Percentiles rank a stretch among this genome's conserved stretches.
phyloP scores from a whole-genome alignment of 2,113 vertebrate species.

The Lepisosteus osseus region DNA sequence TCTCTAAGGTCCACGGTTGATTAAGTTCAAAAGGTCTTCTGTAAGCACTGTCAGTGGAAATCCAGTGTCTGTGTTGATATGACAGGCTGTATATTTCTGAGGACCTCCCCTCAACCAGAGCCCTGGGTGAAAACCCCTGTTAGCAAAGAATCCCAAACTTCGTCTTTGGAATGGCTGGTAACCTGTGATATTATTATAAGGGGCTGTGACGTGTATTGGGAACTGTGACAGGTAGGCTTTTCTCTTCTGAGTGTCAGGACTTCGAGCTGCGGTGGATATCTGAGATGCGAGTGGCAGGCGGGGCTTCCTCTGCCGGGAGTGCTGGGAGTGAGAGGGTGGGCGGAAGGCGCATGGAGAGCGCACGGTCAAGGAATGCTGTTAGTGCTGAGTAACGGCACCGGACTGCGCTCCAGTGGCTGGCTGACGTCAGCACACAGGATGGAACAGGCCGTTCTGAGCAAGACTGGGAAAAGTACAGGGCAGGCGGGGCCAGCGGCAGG shows the following conservation, averaged over 20 bases:
- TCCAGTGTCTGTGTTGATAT: no score
- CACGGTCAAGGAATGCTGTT: constrained; percentile 52
- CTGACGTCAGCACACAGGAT: constrained; percentile 61
- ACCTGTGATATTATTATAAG: not conserved
- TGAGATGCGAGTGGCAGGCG: no score
- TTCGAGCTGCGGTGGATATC: no score
- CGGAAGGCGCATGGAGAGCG: constrained; percentile 38
- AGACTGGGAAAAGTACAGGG: constrained; percentile 53
- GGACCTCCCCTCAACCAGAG: no score
- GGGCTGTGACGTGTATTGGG: not conserved
- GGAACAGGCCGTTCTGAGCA: constrained; percentile 41
- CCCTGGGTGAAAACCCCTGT: no score
- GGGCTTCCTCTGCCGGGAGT: constrained; percentile 33
- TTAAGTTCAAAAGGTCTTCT: no score
- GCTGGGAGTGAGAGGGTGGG: constrained; percentile 32
- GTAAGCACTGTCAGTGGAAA: no score
- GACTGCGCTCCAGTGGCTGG: constrained; percentile 24
- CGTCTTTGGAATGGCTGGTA: no score
- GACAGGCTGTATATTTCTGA: no score
- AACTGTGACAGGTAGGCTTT: not conserved
- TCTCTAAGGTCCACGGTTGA: no score
- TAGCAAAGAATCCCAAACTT: no score
- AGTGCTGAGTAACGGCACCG: constrained; percentile 64
- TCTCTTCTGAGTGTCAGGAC: not conserved
- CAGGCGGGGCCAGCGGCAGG: constrained; percentile 43